Base-by-base conservation (phyloP, 2,797 vertebrate species). In the Diglossa cyanea region DNA sequence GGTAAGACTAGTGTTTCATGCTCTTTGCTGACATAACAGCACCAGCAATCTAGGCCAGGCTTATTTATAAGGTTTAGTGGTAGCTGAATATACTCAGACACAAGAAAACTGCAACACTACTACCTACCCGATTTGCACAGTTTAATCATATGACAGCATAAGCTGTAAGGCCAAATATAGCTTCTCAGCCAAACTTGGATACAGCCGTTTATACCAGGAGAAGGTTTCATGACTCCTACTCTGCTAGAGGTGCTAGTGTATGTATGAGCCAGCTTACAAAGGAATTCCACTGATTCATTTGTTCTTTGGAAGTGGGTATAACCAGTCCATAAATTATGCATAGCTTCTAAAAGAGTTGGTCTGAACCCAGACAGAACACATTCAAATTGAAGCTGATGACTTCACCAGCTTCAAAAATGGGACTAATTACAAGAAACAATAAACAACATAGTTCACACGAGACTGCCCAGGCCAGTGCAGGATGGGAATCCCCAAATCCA, bases 371-470 rank as follows among this genome's bases (percentile, higher is more conserved):
- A 88, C n/a, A 17, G 17, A 94, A 30, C 16, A 7, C 33, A 35
- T 47, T 72, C 73, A 78, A 44, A 70, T 55, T 42, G 40, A 91
- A 58, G 71, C 45, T 45, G 62, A 53, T 48, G n/a, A 86, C 61
- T 78, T 91, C 63, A 65, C 30, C 39, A 31, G 28, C 85, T 93
- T 88, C 66, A 90, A 94, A 87, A 82, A 71, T 21, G 30, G 30
- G 25, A 53, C n/a, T 86, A 72, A 86, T 88, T 81, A 23, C 54
- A 81, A 40, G 58, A 84, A 95, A 54, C n/a, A 65, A 53, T 60
- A 83, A 91, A 78, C 31, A 81, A 17, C 17, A 2, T 4, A 10
- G 23, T 55, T 92, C 71, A 90, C 66, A 70, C 0, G 1, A 81
- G 58, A 70, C 70, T 81, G 42, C 30, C 40, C 66, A 58, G 53